Evolutionary conservation across 2,888 invertebrate species (phyloP), one percentile per base, ranked within the genome.

Genomic region (Epinotia brunnichana): DNA sequence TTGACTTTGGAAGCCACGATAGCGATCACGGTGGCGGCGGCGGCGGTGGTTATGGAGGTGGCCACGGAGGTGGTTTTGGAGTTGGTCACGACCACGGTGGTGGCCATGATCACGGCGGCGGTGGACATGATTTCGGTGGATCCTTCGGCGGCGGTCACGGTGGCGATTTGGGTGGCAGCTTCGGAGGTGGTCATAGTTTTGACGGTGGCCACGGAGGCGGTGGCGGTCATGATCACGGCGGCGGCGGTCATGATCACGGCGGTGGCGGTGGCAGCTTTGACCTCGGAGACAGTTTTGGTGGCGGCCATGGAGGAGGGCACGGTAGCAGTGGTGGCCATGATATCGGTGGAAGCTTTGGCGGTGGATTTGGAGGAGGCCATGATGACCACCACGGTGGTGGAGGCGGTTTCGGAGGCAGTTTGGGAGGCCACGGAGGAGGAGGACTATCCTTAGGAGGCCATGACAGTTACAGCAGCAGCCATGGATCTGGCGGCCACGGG

Each of bases 1-100:
- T 80, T 21, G 84, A 80, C 19, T 78, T 78, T 2, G 85, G 83
- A 54, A 83, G 83, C 29, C 57, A 84, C 41, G 86, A 83, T 51
- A 78, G 80, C 17, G 80, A 76, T 17, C 61, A 74, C 11, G 77
- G 80, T 41, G 83, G 81, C 4, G 82, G 82, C 10, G 80, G 82
- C 5, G 83, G 82, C 2, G 77, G 78, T 11, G 74, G 76, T 61
- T 76, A 76, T 21, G 77, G 74, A n/a, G 69, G 75, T 13, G 78
- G 77, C 19, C 74, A 76, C 35, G 75, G 76, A 17, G 73, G 73
- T 68, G 81, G 77, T 24, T 75, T 77, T 48, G 82, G 75, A 19
- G 74, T 76, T 10, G 74, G 48, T 60, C 74, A 76, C 21, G 76
- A 76, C 21, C 70, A 76, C 39, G 78, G 75, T 2, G 78, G 78